Evolutionary conservation across 2,888 invertebrate genomes (phyloP).

Genomic region (Drosophila pseudotalamancana): DNA sequence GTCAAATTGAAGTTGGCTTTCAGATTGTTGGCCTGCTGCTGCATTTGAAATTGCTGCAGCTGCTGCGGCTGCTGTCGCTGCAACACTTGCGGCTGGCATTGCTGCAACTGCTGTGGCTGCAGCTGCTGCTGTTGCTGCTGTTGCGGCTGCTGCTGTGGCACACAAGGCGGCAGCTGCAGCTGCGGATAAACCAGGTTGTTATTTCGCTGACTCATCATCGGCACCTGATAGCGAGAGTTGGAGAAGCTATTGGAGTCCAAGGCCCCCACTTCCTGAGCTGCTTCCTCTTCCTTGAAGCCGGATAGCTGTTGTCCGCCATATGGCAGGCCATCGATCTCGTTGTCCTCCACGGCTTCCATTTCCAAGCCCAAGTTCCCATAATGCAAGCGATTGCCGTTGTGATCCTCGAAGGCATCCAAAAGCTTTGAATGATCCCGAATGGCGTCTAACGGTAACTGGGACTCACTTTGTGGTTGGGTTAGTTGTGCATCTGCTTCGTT

Average conservation of each 20-base stretch:
- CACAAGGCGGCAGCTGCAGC: not conserved
- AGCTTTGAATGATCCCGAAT: not conserved
- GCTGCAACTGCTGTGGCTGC: conserved; percentile 5
- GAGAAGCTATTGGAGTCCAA: conserved; percentile 10
- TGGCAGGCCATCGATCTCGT: not conserved
- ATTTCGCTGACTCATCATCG: conserved; percentile 39
- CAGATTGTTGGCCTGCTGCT: conserved; percentile 8
- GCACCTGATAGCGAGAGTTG: conserved; percentile 41
- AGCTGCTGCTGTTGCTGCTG: conserved; percentile 1
- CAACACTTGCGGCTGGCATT: conserved; percentile 17
- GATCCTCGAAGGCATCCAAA: conserved; percentile 59
- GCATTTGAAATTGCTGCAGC: conserved; percentile 20
- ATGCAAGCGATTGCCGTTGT: conserved; percentile 54
- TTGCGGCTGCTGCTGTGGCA: conserved; percentile 12
- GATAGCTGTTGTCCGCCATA: conserved; percentile 17
- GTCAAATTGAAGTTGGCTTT: conserved; percentile 46
- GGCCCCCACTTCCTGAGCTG: not conserved
- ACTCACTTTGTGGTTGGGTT: not conserved
- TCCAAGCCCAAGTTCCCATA: conserved; percentile 36
- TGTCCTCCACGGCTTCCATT: not conserved
- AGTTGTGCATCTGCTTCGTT: too few species aligned
- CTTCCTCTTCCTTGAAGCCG: not conserved
- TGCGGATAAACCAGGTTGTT: conserved; percentile 21
- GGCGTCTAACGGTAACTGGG: not conserved
- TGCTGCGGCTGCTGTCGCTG: conserved; percentile 16